phyloP scores from a whole-genome alignment of 1,140 invertebrate species.

The Hyles euphorbiae region DNA sequence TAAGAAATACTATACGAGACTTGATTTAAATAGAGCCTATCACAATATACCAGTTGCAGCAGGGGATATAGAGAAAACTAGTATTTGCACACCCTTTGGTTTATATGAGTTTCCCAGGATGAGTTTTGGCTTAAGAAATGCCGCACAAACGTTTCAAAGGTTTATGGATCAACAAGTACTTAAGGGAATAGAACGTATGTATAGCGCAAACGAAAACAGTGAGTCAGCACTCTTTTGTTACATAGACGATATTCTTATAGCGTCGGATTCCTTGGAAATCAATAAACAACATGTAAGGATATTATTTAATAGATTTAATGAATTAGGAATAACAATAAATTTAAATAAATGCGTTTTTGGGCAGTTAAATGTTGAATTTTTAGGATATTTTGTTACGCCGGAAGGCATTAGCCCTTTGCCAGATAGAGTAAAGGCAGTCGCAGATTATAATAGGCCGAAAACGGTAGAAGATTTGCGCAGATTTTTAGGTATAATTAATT shows the following conservation, averaged over 20 bases:
- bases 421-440: conserved; percentile 25
- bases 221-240: conserved; percentile 1
- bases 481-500: conserved; percentile 23
- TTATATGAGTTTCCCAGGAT: too few species aligned
- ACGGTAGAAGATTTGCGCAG: conserved; percentile 11
- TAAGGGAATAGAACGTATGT: conserved; percentile 10
- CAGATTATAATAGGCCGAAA: conserved; percentile 5
- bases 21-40: too few species aligned
- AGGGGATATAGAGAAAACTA: too few species aligned
- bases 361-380: conserved; percentile 6
- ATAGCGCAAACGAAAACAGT: too few species aligned
- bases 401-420: conserved; percentile 5
- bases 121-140: not conserved
- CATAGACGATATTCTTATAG: conserved; percentile 16
- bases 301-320: conserved; percentile 5
- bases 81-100: too few species aligned
- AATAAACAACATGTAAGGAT: not conserved
- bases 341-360: conserved; percentile 4
- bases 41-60: too few species aligned
- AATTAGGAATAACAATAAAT: conserved; percentile 8
- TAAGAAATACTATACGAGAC: too few species aligned
- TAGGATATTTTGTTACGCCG: conserved; percentile 4
- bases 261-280: not conserved
- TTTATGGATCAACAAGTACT: conserved; percentile 13
- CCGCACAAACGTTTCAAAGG: conserved; percentile 11